Base-by-base conservation (phyloP, 2,113 vertebrate species). In the Sialia sialis region DNA sequence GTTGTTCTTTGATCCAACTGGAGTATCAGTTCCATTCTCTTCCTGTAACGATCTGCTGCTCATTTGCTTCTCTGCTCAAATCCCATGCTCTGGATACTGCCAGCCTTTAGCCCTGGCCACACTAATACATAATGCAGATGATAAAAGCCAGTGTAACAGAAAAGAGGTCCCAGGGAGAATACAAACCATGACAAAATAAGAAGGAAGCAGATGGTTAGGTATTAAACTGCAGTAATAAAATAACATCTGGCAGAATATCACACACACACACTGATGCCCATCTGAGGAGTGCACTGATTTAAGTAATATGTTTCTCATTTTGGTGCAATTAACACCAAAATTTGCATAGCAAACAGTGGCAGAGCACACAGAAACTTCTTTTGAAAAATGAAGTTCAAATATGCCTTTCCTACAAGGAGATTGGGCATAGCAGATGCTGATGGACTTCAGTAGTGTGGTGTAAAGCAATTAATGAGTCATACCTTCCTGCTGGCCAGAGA, bases 271-370 rank as follows among this genome's bases (percentile, higher is more conserved):
- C 92, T 92, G 91, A 94, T 96, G 95, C 90, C 94, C 95, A 87
- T 94, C 93, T 96, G 96, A 97, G 94, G 94, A 96, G 96, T 82
- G 78, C 87, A 94, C 96, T 96, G 97, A 97, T 97, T 97, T 97
- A 97, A 97, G 96, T 97, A 97, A 97, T 96, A 97, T 97, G 97
- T 94, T 97, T 96, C 95, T 94, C 95, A 97, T 97, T 96, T 97
- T 93, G 74, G 93, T 95, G 96, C 96, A 97, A 97, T 97, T 97
- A 97, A 97, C 96, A 93, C 90, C 90, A 96, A 93, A 91, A 96
- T 97, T 97, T 97, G 95, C 97, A 97, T 97, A 95, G 91, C 90
- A 77, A 97, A 95, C 86, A 89, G 94, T 92, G 87, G 84, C 81
- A 90, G 89, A 81, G 68, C 91, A 94, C 68, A 63, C 56, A 88